Conservation (phyloP, 2,888 invertebrate genomes). For the Blera fallax region DNA sequence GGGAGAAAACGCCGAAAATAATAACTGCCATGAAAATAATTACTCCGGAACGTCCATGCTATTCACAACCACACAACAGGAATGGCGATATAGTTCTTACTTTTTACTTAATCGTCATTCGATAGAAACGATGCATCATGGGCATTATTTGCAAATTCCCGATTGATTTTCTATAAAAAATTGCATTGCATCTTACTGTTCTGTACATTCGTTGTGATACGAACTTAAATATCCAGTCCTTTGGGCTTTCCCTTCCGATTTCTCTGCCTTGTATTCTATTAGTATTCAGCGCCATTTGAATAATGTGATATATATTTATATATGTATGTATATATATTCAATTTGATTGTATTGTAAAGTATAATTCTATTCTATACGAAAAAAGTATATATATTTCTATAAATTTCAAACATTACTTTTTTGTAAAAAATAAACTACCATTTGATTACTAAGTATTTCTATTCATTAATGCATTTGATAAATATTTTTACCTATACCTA, state of each 20-base stretch:
- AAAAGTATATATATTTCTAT: background rate
- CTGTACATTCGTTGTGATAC: too few species aligned
- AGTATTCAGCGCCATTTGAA: constrained; percentile 47
- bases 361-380: constrained; percentile 11
- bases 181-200: too few species aligned
- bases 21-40: too few species aligned
- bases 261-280: constrained; percentile 6
- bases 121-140: too few species aligned
- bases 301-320: constrained; percentile 61
- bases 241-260: background rate
- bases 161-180: too few species aligned
- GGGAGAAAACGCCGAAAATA: too few species aligned
- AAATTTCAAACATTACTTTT: background rate
- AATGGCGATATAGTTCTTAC: too few species aligned
- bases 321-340: constrained; percentile 50
- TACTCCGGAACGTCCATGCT: too few species aligned
- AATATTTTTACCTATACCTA: background rate
- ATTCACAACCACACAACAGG: too few species aligned
- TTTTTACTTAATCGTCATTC: too few species aligned
- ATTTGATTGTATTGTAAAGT: constrained; percentile 15
- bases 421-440: background rate
- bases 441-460: background rate
- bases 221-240: too few species aligned
- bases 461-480: background rate
- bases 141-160: too few species aligned